These are phyloP conservation scores for Penaeus chinensis DNA, from an alignment of 1,140 invertebrate species.

Conservation along the genomic window DNA sequence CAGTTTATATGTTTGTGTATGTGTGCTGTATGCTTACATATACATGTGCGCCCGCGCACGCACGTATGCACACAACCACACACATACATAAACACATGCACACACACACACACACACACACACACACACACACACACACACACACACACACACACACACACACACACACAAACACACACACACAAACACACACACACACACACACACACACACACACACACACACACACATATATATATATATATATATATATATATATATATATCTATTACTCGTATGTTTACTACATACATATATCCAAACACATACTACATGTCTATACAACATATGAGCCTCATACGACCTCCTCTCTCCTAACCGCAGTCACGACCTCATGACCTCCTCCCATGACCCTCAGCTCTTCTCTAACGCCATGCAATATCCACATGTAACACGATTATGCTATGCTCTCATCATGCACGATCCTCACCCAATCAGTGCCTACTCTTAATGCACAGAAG, in stretches of 20 bases:
- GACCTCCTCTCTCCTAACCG: too few relatives aligned
- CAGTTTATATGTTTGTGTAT: neutral
- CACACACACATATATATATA: neutral
- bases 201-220: constrained; percentile 2
- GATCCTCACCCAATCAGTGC: too few relatives aligned
- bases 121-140: neutral
- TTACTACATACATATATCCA: too few relatives aligned
- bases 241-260: constrained; percentile 23
- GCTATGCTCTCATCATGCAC: too few relatives aligned
- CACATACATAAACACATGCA: neutral
- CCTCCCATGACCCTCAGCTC: too few relatives aligned
- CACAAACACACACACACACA: constrained; percentile 8
- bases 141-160: neutral
- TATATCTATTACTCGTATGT: neutral
- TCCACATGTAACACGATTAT: too few relatives aligned
- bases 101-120: neutral
- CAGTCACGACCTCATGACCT: too few relatives aligned
- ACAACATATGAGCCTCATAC: too few relatives aligned
- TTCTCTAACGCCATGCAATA: too few relatives aligned
- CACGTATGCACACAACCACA: neutral
- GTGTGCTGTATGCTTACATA: constrained; percentile 1
- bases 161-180: neutral
- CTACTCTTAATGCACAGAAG: too few relatives aligned
- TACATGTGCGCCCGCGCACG: neutral
- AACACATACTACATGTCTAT: too few relatives aligned